Evolutionary conservation across 1,140 invertebrate genomes (phyloP).

Genomic region (Elymnias hypermnestra): DNA sequence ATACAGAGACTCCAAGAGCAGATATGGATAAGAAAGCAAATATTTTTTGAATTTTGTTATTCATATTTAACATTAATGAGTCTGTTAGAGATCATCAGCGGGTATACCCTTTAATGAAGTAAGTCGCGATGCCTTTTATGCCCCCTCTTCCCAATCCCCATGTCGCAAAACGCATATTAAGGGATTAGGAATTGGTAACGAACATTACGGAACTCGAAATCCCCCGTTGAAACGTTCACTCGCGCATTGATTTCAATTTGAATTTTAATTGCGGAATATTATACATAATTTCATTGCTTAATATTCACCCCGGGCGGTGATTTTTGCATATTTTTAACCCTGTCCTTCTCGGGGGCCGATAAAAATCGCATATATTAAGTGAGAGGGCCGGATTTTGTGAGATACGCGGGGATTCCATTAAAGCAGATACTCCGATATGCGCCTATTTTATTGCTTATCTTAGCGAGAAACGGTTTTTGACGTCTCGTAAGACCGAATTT

Average conservation of each 20-base stretch:
- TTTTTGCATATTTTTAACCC: slow-evolving; percentile 68
- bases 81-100: not conserved
- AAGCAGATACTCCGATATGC: slow-evolving; percentile 45
- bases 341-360: slow-evolving; percentile 46
- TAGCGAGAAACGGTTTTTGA: slow-evolving; percentile 20
- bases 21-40: too few species aligned
- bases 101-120: not conserved
- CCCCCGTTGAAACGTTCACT: slow-evolving; percentile 33
- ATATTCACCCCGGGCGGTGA: slow-evolving; percentile 68
- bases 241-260: slow-evolving; percentile 77
- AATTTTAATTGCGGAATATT: slow-evolving; percentile 77
- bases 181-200: slow-evolving; percentile 30
- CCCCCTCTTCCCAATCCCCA: slow-evolving; percentile 15
- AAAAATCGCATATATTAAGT: slow-evolving; percentile 61
- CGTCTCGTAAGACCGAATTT: slow-evolving; percentile 34
- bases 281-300: slow-evolving; percentile 71
- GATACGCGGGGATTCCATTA: slow-evolving; percentile 54
- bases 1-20: too few species aligned
- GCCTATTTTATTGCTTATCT: slow-evolving; percentile 44
- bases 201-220: slow-evolving; percentile 13
- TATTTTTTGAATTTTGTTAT: too few species aligned
- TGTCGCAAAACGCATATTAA: slow-evolving; percentile 40
- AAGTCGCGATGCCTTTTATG: slow-evolving; percentile 7
- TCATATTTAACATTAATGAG: too few species aligned
- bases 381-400: slow-evolving; percentile 34